Evolutionary conservation across 2,888 invertebrate species (phyloP).

Genomic region (Drosophila kuntzei): DNA sequence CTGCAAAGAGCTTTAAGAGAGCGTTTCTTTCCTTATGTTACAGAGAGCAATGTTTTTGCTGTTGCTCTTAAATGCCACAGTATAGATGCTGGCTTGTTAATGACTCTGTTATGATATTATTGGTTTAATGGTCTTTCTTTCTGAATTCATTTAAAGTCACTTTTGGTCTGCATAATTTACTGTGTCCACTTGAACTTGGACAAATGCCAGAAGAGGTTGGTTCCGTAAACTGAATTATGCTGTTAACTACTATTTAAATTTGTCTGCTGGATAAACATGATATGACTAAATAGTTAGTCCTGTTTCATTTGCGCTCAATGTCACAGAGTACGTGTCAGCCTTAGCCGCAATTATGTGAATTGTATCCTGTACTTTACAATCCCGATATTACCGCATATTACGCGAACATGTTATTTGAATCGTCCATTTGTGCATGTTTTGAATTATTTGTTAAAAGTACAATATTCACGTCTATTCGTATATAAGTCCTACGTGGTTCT

Average conservation of each 20-base stretch:
- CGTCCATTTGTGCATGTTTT: neutral
- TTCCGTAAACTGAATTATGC: neutral
- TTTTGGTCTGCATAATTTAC: constrained; percentile 25
- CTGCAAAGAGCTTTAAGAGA: constrained; percentile 36
- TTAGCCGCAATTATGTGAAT: constrained; percentile 18
- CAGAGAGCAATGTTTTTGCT: constrained; percentile 1
- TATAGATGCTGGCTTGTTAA: constrained; percentile 22
- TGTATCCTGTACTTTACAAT: constrained; percentile 7
- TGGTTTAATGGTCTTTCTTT: constrained; percentile 32
- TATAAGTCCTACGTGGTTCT: constrained; percentile 18
- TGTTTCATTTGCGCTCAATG: constrained; percentile 25
- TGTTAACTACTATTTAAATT: constrained; percentile 17
- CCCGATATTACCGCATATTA: constrained; percentile 2
- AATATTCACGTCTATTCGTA: constrained; percentile 33
- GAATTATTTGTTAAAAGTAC: constrained; percentile 7
- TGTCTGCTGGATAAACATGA: constrained; percentile 4
- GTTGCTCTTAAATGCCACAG: constrained; percentile 48
- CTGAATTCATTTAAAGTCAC: constrained; percentile 44
- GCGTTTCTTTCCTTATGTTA: constrained; percentile 1
- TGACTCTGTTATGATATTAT: constrained; percentile 22
- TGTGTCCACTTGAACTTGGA: constrained; percentile 14
- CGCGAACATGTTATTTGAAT: constrained; percentile 6
- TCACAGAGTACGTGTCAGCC: constrained; percentile 25
- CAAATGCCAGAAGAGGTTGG: neutral
- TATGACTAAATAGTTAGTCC: constrained; percentile 8